Evolutionary conservation across 1,140 invertebrate species (phyloP), one percentile per base, ranked within the genome.

Genomic region (Pogonomyrmex barbatus): DNA sequence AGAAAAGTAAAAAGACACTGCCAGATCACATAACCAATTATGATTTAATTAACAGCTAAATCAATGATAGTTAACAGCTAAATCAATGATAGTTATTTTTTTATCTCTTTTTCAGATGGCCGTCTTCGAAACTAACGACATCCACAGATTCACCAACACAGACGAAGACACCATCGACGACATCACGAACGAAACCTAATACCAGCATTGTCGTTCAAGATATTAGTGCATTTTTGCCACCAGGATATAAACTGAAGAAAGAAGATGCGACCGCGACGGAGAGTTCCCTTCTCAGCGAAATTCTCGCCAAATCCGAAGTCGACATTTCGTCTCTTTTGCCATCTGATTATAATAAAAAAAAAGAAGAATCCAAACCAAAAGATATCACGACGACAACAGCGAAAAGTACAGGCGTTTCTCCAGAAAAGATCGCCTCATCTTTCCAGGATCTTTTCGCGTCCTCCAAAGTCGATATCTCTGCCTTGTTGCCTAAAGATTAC

Each of bases 281-380:
- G 75, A 95, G 92, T 77, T 92, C 93, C 0, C 86, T 90, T 33
- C 77, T 91, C 47, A 91, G 87, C 63, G 92, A 94, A 56, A 93
- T 94, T 60, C 71, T 95, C 5, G 85, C 88, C 2, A 96, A 96
- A 86, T 94, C 96, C 0, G 93, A 96, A 63, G 88, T 96, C 30
- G 96, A 97, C 86, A 91, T 97, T 17, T 96, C 95, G 39, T 96
- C 96, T 85, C 95, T 97, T 63, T 93, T 97, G 84, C 97, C 97
- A 30, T 94, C 96, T 5, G 96, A 95, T 3, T 97, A 96, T 87
- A 96, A 96, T 86, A 91, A 89, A 30, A 90, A 90, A 60, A 86
- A 91, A 30, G 67, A 89, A 78, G 81, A 54, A 17, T 83, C 93
- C 2, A 91, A 91, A 8, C 91, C 92, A 3, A 94, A 92, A 77